phyloP scores from a whole-genome alignment of 2,888 invertebrate species.

The Hirtodrosophila alboralis region DNA sequence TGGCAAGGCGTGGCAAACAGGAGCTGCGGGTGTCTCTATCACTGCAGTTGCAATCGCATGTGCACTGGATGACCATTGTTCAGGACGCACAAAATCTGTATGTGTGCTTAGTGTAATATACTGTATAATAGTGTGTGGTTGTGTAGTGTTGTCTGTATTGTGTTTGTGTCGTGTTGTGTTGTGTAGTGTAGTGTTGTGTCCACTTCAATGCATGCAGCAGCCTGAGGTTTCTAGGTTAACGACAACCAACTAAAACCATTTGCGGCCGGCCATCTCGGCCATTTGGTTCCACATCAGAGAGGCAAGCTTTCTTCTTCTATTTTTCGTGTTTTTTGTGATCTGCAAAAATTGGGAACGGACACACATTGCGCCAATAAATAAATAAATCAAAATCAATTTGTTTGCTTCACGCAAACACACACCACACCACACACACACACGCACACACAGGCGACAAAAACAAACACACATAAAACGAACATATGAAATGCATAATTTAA shows the following conservation, averaged over 20 bases:
- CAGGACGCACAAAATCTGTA: slow-evolving; percentile 16
- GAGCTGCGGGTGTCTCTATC: slow-evolving; percentile 76
- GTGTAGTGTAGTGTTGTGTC: slow-evolving; percentile 9
- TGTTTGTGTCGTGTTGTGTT: slow-evolving; percentile 1
- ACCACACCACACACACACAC: slow-evolving; percentile 13
- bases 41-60: slow-evolving; percentile 83
- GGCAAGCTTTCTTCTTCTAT: slow-evolving; percentile 11
- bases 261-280: slow-evolving; percentile 54
- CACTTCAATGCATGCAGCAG: slow-evolving; percentile 54
- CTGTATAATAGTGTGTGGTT: slow-evolving; percentile 10
- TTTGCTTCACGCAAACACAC: slow-evolving; percentile 57
- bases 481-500: slow-evolving; percentile 74
- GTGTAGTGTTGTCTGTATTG: slow-evolving; percentile 4
- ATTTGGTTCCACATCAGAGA: slow-evolving; percentile 38
- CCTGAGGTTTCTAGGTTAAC: slow-evolving; percentile 60
- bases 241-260: slow-evolving; percentile 59
- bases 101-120: slow-evolving; percentile 3
- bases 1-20: slow-evolving; percentile 49
- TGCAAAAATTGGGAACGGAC: slow-evolving; percentile 44
- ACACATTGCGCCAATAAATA: slow-evolving; percentile 59
- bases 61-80: slow-evolving; percentile 82
- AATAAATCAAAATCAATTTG: slow-evolving; percentile 79
- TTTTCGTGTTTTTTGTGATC: slow-evolving; percentile 22
- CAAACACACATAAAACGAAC: slow-evolving; percentile 6
- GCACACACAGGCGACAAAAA: slow-evolving; percentile 5